Base-by-base conservation (phyloP, 2,797 vertebrate species). In the Neostethus bicornis region DNA sequence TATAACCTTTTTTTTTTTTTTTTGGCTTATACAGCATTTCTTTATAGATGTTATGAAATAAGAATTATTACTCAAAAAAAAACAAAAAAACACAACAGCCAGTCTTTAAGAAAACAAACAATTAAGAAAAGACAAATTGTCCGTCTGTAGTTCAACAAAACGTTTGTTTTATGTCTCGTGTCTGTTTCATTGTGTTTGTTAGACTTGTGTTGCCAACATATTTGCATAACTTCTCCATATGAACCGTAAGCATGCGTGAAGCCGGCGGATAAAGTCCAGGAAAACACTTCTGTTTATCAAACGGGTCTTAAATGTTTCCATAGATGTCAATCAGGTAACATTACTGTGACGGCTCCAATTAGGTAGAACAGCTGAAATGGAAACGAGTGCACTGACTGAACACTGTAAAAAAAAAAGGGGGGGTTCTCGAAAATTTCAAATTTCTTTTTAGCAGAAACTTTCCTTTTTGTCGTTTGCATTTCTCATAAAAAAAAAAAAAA, bases 271-370 rank as follows among this genome's bases (percentile, higher is more conserved):
- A 20, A 76, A 77, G n/a, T 81, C 70, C 74, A 66, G 72, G 77
- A 78, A 89, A 65, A 75, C 67, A 61, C 44, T 82, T 52, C 16
- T 84, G 82, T 87, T 89, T 89, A 89, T 83, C 75, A 59, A 69
- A 51, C 66, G 39, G 66, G 54, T 29, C 66, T 76, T 75, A 80
- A 81, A 80, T 65, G 76, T 90, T 90, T 90, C 85, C 83, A 85
- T 81, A 87, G 85, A 83, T 81, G 88, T 89, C 87, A 85, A 86
- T 90, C 86, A 90, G 41, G 28, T 64, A 80, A 87, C 91, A 85
- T 86, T 84, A 80, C 83, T 75, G 75, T 75, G 90, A 90, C 85
- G 63, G 81, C 77, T 80, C 70, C 83, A 85, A 90, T 92, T 90
- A 87, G 41, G 53, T 50, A 64, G 68, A 87, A 66, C 42, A 52